Conservation (phyloP, 1,140 invertebrate species). For the Drosophila repletoides region DNA sequence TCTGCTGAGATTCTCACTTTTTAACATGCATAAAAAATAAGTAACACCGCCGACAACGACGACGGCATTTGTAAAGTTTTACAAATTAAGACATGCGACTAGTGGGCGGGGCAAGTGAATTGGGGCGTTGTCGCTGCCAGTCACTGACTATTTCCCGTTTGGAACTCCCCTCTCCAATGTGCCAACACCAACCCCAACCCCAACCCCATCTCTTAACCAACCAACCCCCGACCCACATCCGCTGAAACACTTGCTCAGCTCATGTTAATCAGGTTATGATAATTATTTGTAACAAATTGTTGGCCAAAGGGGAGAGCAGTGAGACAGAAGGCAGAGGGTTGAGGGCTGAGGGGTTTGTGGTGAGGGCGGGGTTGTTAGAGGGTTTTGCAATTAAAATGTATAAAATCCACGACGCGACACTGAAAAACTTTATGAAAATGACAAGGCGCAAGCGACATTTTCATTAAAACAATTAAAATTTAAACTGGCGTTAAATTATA, state of each 20-base stretch:
- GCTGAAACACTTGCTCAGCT: constrained; percentile 54
- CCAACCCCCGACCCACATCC: not conserved
- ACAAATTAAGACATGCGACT: constrained; percentile 67
- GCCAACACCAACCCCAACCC: not conserved
- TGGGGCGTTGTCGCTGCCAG: not conserved
- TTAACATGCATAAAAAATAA: constrained; percentile 79
- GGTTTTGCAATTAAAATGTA: constrained; percentile 70
- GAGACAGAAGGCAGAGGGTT: not conserved
- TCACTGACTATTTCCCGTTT: constrained; percentile 45
- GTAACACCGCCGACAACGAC: constrained; percentile 46
- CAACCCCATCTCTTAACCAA: not conserved
- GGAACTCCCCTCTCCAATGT: not conserved
- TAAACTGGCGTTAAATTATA: constrained; percentile 82
- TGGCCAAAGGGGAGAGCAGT: constrained; percentile 5
- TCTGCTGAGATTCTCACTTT: constrained; percentile 66
- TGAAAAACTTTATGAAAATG: constrained; percentile 76
- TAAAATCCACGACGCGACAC: constrained; percentile 61
- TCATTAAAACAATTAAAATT: constrained; percentile 82
- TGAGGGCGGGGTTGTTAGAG: not conserved
- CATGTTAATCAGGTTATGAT: constrained; percentile 83
- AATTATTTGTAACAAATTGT: constrained; percentile 82
- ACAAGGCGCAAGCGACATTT: constrained; percentile 74
- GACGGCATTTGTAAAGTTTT: constrained; percentile 76
- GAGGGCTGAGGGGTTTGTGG: not conserved
- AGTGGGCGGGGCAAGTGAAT: not conserved